A percentile compares a stretch with the other conserved stretches of the same genome.
Evolutionary conservation across 2,113 vertebrate genomes (phyloP).

Genomic region (Oryzias javanicus): DNA sequence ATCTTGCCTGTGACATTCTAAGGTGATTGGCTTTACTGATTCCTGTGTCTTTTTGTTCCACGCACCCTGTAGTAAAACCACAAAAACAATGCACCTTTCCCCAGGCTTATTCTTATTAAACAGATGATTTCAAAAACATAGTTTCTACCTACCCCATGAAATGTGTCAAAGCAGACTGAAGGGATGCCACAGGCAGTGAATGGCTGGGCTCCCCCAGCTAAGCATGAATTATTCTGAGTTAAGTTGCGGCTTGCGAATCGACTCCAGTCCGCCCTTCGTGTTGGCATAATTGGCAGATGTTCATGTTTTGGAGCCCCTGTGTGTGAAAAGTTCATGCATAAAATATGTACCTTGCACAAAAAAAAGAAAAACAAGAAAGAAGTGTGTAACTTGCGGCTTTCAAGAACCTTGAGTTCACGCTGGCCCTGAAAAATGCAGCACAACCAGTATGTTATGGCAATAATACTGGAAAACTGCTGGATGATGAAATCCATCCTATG

Average conservation of each 20-base stretch:
- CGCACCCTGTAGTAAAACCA: slow-evolving; percentile 41
- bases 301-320: slow-evolving; percentile 55
- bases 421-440: slow-evolving; percentile 58
- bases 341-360: slow-evolving; percentile 63
- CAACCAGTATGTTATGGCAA: slow-evolving; percentile 48
- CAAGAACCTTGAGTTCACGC: slow-evolving; percentile 53
- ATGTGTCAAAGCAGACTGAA: slow-evolving; percentile 33
- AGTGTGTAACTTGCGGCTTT: slow-evolving; percentile 41
- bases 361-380: neutral
- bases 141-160: slow-evolving; percentile 20
- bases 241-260: slow-evolving; percentile 54
- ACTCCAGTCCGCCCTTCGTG: slow-evolving; percentile 42
- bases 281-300: slow-evolving; percentile 70
- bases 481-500: slow-evolving; percentile 27
- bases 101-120: slow-evolving; percentile 14
- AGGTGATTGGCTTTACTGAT: slow-evolving; percentile 42
- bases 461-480: slow-evolving; percentile 45
- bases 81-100: slow-evolving; percentile 33
- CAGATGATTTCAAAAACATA: slow-evolving; percentile 21
- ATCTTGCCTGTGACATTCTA: slow-evolving; percentile 60
- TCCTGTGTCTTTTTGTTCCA: slow-evolving; percentile 32
- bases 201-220: slow-evolving; percentile 16
- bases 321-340: slow-evolving; percentile 67
- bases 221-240: slow-evolving; percentile 67
- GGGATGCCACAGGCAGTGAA: slow-evolving; percentile 27